A percentile compares a stretch with the other conserved stretches of the same genome.
phyloP scores from a whole-genome alignment of 2,888 invertebrate species.

The Leptothorax acervorum region DNA sequence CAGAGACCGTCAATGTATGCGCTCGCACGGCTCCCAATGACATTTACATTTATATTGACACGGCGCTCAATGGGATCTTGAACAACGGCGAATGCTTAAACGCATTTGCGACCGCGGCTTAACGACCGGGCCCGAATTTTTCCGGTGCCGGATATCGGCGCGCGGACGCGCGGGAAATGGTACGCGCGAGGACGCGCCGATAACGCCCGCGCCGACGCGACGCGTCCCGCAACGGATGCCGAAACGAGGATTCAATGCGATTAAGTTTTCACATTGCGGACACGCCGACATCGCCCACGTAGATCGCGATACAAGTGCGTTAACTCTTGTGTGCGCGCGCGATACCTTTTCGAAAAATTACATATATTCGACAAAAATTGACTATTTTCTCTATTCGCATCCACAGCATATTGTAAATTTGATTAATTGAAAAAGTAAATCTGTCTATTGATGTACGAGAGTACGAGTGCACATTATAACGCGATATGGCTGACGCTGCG shows the following conservation, averaged over 20 bases:
- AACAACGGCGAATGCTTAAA: conserved; percentile 77
- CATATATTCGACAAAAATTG: not conserved
- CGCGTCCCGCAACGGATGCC: conserved; percentile 31
- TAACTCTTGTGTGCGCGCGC: conserved; percentile 5
- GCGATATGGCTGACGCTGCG: not conserved
- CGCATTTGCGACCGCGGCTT: conserved; percentile 75
- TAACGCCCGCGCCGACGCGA: conserved; percentile 10
- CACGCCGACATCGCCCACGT: conserved; percentile 5
- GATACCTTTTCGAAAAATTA: conserved; percentile 25
- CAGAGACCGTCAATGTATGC: conserved; percentile 78
- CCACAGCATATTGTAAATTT: not conserved
- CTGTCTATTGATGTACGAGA: not conserved
- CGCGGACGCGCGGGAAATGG: conserved; percentile 30
- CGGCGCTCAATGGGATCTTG: conserved; percentile 78
- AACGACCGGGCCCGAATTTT: conserved; percentile 76
- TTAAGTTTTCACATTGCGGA: conserved; percentile 47
- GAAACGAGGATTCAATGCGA: conserved; percentile 52
- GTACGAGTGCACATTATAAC: not conserved
- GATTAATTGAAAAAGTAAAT: not conserved
- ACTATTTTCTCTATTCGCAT: not conserved
- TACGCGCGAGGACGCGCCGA: conserved; percentile 40
- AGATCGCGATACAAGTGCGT: conserved; percentile 14
- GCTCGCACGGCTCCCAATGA: conserved; percentile 78
- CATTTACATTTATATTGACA: conserved; percentile 85
- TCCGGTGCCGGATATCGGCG: conserved; percentile 49